Percentiles rank a stretch among this genome's conserved stretches.
These are phyloP conservation scores for Arenaria interpres DNA, from an alignment of 2,113 vertebrate genomes.

Conservation along the genomic window DNA sequence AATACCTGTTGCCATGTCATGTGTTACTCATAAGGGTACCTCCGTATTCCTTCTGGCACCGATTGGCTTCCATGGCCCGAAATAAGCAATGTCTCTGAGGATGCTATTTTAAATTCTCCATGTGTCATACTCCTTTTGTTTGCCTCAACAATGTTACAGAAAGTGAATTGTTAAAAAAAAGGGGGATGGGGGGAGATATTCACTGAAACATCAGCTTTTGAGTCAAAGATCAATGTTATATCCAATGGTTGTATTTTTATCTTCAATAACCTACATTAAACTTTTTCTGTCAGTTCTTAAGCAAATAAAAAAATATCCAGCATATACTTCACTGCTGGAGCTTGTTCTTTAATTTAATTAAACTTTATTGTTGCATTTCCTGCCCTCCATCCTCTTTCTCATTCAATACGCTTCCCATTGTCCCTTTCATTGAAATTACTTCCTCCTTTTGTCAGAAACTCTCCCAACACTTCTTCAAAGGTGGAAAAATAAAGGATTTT, in stretches of 20 bases:
- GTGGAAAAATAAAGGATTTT: constrained; percentile 46
- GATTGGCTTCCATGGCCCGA: background rate
- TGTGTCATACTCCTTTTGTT: background rate
- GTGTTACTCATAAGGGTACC: background rate
- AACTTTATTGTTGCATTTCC: constrained; percentile 43
- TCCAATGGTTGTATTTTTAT: constrained; percentile 29
- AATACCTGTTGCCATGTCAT: background rate
- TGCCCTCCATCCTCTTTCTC: constrained; percentile 16
- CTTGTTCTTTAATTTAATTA: constrained; percentile 66
- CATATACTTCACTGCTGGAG: constrained; percentile 37
- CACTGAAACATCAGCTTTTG: constrained; percentile 8
- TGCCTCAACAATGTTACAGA: background rate
- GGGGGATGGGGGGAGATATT: background rate
- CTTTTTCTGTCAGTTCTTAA: background rate
- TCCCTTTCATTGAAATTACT: constrained; percentile 59
- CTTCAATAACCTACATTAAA: constrained; percentile 35
- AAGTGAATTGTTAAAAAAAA: background rate
- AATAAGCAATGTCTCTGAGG: background rate
- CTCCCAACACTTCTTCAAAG: constrained; percentile 54
- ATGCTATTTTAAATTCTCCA: background rate
- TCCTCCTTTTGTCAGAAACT: constrained; percentile 55
- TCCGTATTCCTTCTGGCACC: background rate
- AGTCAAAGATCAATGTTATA: constrained; percentile 28
- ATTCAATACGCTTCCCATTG: constrained; percentile 49
- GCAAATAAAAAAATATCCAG: background rate